Evolutionary conservation across 2,113 vertebrate species (phyloP).

Genomic region (Phoxinus phoxinus): DNA sequence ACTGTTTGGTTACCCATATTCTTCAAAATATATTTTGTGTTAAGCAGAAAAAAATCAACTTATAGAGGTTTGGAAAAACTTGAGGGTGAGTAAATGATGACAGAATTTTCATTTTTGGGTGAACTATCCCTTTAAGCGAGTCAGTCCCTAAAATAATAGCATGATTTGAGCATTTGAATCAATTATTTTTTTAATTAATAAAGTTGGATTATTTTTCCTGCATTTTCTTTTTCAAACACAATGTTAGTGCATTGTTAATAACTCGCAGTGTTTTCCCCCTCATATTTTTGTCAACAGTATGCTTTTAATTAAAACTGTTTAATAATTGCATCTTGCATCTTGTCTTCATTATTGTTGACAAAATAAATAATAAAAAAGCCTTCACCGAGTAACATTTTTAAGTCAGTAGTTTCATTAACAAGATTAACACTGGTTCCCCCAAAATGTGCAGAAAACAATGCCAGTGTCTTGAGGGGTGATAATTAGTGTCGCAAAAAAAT

Average conservation of each 20-base stretch:
- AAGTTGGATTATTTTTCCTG: neutral
- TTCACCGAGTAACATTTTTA: neutral
- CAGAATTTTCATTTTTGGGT: too few species aligned
- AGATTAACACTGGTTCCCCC: constrained; percentile 15
- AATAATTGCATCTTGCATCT: neutral
- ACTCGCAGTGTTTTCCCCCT: neutral
- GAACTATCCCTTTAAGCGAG: neutral
- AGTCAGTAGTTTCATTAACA: constrained; percentile 14
- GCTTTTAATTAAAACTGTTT: neutral
- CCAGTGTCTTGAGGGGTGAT: constrained; percentile 17
- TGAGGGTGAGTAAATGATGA: too few species aligned
- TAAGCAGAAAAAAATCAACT: too few species aligned
- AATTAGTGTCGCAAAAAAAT: constrained; percentile 41
- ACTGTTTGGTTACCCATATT: too few species aligned
- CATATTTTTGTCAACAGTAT: constrained; percentile 6
- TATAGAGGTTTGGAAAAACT: too few species aligned
- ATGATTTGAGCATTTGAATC: neutral
- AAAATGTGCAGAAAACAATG: constrained; percentile 3
- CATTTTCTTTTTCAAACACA: neutral
- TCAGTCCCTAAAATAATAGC: neutral
- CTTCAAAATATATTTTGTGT: too few species aligned
- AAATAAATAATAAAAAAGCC: neutral
- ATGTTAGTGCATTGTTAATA: neutral
- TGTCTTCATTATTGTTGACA: neutral
- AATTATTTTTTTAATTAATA: neutral